Base-by-base conservation (phyloP, 2,888 invertebrate genomes). In the Andrena dorsata region DNA sequence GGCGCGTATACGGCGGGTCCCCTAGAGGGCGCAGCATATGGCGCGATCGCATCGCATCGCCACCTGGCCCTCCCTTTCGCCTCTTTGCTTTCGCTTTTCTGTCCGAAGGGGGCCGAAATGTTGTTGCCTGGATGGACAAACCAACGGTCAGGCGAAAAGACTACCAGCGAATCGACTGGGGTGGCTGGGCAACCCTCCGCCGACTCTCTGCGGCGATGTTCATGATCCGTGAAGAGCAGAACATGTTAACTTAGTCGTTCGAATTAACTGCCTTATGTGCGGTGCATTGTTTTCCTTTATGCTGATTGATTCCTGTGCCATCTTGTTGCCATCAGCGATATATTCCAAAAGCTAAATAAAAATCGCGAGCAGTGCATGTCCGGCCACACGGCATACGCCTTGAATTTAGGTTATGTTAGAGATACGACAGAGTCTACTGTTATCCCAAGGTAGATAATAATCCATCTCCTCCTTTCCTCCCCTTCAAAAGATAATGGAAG, bases 1-100 rank as follows among this genome's bases (percentile, higher is more conserved):
- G 88, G 89, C 88, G 85, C 90, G 89, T 90, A 90, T 89, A 90
- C 74, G 78, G 76, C 77, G 76, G 80, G 79, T 90, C 90, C 90
- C 89, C 90, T 87, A 89, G 90, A 90, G 90, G 89, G 88, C 88
- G 88, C 85, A 90, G 90, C 93, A 93, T 93, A 93, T 93, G 93
- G 93, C 87, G 89, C 92, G 92, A 93, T 93, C 93, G 91, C 92
- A 92, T 90, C 90, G 89, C 89, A 90, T 90, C 90, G 90, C 90
- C 92, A 92, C 92, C 92, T 92, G 92, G 92, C 90, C 82, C 85
- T 80, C 84, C 83, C 83, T 84, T 82, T 76, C 68, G 35, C 76
- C 64, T 84, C 66, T 76, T 66, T 64, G 53, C 71, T 73, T 78
- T 74, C 73, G 60, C 65, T 64, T 56, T 47, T 41, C 71, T 86